phyloP scores from a whole-genome alignment of 2,888 invertebrate genomes.

The Rugalucina vietnamica region DNA sequence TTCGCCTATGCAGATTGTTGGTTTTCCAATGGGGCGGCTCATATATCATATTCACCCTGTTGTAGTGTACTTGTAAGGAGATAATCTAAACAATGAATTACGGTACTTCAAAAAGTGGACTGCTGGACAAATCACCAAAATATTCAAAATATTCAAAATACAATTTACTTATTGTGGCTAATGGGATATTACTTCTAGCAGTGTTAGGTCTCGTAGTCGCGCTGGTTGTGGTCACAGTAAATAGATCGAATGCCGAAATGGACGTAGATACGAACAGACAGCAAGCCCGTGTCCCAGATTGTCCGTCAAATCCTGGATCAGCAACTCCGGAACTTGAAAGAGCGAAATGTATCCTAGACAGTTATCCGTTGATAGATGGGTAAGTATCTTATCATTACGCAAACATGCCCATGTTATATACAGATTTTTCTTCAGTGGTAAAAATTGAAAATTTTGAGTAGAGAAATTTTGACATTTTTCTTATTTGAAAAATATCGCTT shows the following conservation, averaged over 20 bases:
- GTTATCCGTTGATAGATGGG: conserved; percentile 76
- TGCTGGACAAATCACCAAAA: neutral
- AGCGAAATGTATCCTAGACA: conserved; percentile 68
- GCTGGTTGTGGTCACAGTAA: conserved; percentile 23
- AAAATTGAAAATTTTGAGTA: too few species aligned
- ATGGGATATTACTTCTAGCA: conserved; percentile 23
- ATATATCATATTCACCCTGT: too few species aligned
- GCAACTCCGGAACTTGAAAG: conserved; percentile 45
- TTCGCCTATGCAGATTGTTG: too few species aligned
- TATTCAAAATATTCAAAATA: neutral
- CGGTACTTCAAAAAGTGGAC: neutral
- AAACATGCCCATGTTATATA: too few species aligned
- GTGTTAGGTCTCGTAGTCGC: conserved; percentile 49
- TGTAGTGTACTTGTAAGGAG: too few species aligned
- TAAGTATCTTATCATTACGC: too few species aligned
- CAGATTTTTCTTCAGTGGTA: too few species aligned
- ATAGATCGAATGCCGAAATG: neutral
- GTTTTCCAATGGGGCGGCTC: too few species aligned
- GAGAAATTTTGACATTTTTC: too few species aligned
- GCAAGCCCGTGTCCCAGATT: conserved; percentile 25
- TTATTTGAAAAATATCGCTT: too few species aligned
- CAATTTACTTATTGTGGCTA: conserved; percentile 5
- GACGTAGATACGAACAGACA: neutral
- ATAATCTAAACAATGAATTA: too few species aligned
- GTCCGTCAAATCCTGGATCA: conserved; percentile 18